Evolutionary conservation across 2,113 vertebrate genomes (phyloP), one percentile per base, ranked within the genome.

Genomic region (Cottus gobio): DNA sequence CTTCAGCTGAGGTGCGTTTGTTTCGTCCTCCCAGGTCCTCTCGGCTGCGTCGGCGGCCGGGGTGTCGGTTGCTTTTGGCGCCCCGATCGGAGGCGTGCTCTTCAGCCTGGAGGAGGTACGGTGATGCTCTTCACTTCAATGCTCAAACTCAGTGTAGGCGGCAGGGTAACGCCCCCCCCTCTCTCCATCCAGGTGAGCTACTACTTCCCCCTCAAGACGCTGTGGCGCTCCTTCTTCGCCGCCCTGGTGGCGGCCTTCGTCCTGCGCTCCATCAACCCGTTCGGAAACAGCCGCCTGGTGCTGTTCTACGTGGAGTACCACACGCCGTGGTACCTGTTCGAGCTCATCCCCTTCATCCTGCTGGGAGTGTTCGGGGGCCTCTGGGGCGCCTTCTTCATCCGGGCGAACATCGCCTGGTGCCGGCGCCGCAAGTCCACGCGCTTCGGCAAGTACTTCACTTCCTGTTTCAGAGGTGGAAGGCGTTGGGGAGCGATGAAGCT

Each of bases 221-320:
- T 99, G 85, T 99, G 98, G 98, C 96, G 98, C 74, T 99, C 98
- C 0, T 99, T 99, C 93, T 99, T 99, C 84, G 98, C 98, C 62
- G 98, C 97, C 84, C 95, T 99, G 91, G 98, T 99, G 84, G 98
- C 98, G 7, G 98, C 98, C 2, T 99, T 99, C 82, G 96, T 99
- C 86, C 94, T 99, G 91, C 96, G 98, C 85, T 98, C 97, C 93
- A 99, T 99, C 87, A 99, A 99, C 94, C 98, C 98, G 1, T 99
- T 99, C 79, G 98, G 98, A 9, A 99, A 99, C 90, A 99, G 98
- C 89, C 96, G 97, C 1, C 94, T 99, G 92, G 98, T 99, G 75
- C 96, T 99, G 92, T 99, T 99, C 92, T 99, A 99, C 36, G 98
- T 99, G 90, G 98, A 99, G 89, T 99, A 99, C 88, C 98, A 99